Evolutionary conservation across 2,888 invertebrate species (phyloP), one percentile per base, ranked within the genome.

Genomic region (Thelaira solivaga): DNA sequence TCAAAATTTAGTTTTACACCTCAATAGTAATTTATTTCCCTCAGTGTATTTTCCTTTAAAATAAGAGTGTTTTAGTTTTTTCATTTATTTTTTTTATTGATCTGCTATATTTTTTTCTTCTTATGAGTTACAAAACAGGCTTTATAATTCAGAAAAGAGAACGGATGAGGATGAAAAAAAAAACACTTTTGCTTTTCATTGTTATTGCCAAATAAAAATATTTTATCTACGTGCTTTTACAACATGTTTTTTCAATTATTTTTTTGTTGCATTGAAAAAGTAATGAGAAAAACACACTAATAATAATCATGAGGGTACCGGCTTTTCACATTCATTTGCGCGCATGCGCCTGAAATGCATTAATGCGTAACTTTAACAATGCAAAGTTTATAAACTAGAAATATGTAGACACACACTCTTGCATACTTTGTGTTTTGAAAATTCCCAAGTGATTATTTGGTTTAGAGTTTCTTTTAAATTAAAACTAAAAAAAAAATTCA

Each of bases 321-420:
- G 55, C 72, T 57, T 72, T 55, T 64, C 24, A 49, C 22, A 57
- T 61, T 51, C 3, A 31, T 18, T 61, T 16, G 41, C 41, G 71
- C 39, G 39, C 68, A 49, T 71, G 71, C 43, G 62, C 62, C 31
- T 64, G 31, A 72, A 72, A 72, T 64, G 64, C 72, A 72, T 72
- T 64, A 72, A 72, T 72, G 64, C 72, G 64, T 72, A 64, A 72
- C 55, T 55, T 55, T n/a, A 64, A 72, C 71, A 72, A 72, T 72
- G 11, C 4, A 13, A 13, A 18, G 39, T 47, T 13, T 34, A 39
- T 8, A 7, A 51, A n/a, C 22, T 20, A 22, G 5, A 29, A 29
- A 2, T 39, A 26, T 41, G 5, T 26, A 11, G 39, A 29, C 8
- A 5, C 2, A 3, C 2, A 5, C 55, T 22, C 16, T 18, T 41